Conservation (phyloP, 2,888 invertebrate species). For the Colostygia pectinataria region DNA sequence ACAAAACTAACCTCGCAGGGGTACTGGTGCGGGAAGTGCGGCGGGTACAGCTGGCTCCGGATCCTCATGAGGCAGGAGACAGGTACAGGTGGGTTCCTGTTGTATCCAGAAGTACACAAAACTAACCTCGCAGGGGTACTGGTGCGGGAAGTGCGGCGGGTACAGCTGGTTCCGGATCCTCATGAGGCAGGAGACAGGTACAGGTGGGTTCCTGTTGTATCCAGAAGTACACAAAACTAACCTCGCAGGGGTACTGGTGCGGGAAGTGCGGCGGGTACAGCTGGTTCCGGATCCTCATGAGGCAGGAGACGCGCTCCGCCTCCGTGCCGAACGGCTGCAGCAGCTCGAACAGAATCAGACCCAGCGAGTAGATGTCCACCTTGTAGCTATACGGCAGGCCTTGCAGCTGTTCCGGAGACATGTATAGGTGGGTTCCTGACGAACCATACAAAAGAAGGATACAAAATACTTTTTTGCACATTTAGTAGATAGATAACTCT, state of each 20-base stretch:
- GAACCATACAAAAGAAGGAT: background rate
- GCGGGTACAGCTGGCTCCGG: no score
- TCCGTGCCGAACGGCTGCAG: conserved; percentile 95
- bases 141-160: no score
- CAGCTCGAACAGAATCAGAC: conserved; percentile 96
- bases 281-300: conserved; percentile 85
- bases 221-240: conserved; percentile 54
- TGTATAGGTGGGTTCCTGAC: conserved; percentile 95
- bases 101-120: no score
- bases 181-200: conserved; percentile 95
- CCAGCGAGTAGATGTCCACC: conserved; percentile 97
- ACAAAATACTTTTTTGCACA: no score
- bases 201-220: conserved; percentile 94
- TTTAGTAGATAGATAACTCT: no score
- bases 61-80: no score
- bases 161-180: conserved; percentile 86
- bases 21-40: no score
- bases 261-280: conserved; percentile 88
- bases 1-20: no score
- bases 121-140: no score
- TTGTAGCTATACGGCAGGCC: conserved; percentile 92
- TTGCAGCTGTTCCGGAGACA: conserved; percentile 97
- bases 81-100: no score
- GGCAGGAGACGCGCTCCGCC: conserved; percentile 91
- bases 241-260: conserved; percentile 86